phyloP scores from a whole-genome alignment of 2,797 vertebrate genomes.

The Anguilla megastoma region DNA sequence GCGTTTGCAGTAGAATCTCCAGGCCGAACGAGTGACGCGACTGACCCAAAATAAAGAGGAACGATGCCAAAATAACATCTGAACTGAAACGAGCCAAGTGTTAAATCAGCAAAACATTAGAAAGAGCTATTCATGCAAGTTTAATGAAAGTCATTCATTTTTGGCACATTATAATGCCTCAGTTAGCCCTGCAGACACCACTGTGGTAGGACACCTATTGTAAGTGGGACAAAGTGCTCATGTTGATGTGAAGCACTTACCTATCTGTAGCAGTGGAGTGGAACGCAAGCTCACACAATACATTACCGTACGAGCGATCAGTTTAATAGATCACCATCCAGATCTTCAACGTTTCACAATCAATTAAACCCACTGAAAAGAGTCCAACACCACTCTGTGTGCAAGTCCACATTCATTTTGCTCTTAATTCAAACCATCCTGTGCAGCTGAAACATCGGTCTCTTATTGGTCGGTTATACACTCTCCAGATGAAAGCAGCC shows the following conservation, averaged over 20 bases:
- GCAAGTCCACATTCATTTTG: background rate
- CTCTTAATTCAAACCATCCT: background rate
- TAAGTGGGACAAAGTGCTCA: background rate
- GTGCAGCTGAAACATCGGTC: background rate
- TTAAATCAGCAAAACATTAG: background rate
- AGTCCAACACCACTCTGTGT: background rate
- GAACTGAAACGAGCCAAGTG: background rate
- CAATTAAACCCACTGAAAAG: constrained; percentile 36
- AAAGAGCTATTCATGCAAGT: background rate
- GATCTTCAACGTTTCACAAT: constrained; percentile 53
- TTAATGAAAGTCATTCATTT: background rate
- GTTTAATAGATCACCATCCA: constrained; percentile 44
- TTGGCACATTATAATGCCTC: background rate
- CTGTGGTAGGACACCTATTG: background rate
- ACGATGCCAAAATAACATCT: background rate
- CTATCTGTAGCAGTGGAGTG: constrained; percentile 33
- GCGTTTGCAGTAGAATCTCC: background rate
- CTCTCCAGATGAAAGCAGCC: background rate
- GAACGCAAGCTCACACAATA: constrained; percentile 41
- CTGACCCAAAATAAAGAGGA: background rate
- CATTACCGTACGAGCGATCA: constrained; percentile 19
- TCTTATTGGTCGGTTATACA: background rate
- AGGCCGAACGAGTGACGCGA: background rate
- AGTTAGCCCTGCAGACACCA: background rate
- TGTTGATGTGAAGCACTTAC: background rate